Base-by-base conservation (phyloP, 1,140 invertebrate species). In the Bombus huntii region DNA sequence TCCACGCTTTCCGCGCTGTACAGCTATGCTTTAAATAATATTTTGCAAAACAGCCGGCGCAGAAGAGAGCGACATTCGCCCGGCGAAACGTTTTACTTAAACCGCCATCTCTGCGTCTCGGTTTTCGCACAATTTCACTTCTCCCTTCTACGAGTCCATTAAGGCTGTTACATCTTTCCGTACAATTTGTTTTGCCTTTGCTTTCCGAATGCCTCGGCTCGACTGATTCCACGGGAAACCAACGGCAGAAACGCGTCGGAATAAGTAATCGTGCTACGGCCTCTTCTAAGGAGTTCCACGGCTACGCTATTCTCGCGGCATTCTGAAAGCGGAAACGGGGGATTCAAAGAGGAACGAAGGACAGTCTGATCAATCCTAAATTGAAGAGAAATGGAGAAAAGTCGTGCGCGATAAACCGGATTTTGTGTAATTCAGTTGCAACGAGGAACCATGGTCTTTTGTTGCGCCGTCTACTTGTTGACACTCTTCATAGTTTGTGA, bases 111-210 rank as follows among this genome's bases (percentile, higher is more conserved):
- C 47, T 53, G 47, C 13, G 37, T 22, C 71, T 44, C 79, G 73
- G 73, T 86, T 66, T 71, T 78, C 80, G 66, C 70, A 44, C 80
- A 90, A 90, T 84, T 90, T 76, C 86, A 62, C 71, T 82, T 28
- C 70, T 57, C 57, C 83, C 80, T 78, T 81, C 71, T n/a, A 3
- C 79, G 82, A 89, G 70, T 82, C 88, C 88, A 90, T 90, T 90
- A 90, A 90, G 75, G 83, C 81, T 78, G 88, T 87, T 87, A 81
- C 88, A 89, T 89, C 88, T 87, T 90, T 90, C 88, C 88, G 83
- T 90, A 87, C 88, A 90, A 90, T 90, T 90, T 90, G 89, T 90
- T 89, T 90, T 89, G 73, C 47, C 80, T 72, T 72, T 70, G 42
- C 87, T 73, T 81, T 86, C 71, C 76, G 76, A 88, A 87, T 81